Evolutionary conservation across 1,140 invertebrate species (phyloP).

Genomic region (Drosophila melanogaster): DNA sequence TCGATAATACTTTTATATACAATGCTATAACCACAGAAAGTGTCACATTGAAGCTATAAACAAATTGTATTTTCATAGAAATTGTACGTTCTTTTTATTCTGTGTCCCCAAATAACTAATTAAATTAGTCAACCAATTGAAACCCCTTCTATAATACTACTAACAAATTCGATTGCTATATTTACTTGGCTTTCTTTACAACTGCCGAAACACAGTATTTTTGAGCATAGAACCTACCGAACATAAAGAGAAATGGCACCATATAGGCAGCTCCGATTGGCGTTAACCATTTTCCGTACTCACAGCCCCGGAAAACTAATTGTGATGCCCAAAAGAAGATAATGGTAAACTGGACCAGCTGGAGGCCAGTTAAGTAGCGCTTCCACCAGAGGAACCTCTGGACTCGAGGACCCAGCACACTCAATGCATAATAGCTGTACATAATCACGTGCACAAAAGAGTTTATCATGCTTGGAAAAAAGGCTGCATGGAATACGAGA

Average conservation of each 20-base stretch:
- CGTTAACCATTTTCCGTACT: constrained; percentile 49
- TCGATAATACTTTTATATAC: constrained; percentile 98
- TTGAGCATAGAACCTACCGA: constrained; percentile 66
- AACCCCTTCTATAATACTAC: neutral
- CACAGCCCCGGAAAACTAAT: constrained; percentile 42
- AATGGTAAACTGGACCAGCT: constrained; percentile 85
- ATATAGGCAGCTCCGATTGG: constrained; percentile 55
- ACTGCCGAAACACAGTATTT: constrained; percentile 32
- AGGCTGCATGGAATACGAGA: constrained; percentile 87
- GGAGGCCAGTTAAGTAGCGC: constrained; percentile 95
- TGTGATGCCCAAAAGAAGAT: constrained; percentile 60
- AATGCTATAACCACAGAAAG: constrained; percentile 96
- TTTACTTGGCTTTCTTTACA: constrained; percentile 5
- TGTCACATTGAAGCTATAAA: constrained; percentile 86
- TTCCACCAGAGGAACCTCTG: constrained; percentile 97
- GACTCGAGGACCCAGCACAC: constrained; percentile 91
- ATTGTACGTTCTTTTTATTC: neutral
- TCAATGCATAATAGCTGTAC: constrained; percentile 96
- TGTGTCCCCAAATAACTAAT: neutral
- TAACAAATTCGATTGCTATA: neutral
- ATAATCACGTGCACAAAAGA: constrained; percentile 96
- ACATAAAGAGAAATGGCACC: constrained; percentile 64
- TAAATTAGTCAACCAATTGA: neutral
- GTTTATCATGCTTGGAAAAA: constrained; percentile 95
- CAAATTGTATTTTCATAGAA: constrained; percentile 14